Evolutionary conservation across 2,797 vertebrate species (phyloP), one percentile per base, ranked within the genome.

Genomic region (Pseudomugil gertrudae): DNA sequence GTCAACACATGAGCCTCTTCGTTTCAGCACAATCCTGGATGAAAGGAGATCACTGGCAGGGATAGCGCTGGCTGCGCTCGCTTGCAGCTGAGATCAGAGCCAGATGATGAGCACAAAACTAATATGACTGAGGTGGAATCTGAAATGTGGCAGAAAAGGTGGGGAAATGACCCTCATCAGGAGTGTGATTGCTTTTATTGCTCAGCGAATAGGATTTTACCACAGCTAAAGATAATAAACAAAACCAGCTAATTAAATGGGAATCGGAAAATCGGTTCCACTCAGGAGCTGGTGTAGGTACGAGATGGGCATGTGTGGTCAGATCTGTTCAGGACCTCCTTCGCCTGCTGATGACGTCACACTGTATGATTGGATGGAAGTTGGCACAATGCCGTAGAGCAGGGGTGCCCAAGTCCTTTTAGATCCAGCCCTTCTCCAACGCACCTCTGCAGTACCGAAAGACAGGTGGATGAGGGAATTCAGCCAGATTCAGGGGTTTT

Each of bases 1-100:
- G 83, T 87, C 81, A 83, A 73, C 64, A 78, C 13, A 11, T 5
- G 5, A 59, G 62, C 55, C 48, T 66, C 58, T 30, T 65, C 74
- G 11, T 63, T 36, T 71, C 45, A 19, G 67, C 38, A 17, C 14
- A 10, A 51, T 63, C 29, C 55, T 30, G 36, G 59, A 57, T 23
- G 38, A 79, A 63, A 74, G 36, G 72, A 75, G 69, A 61, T 79
- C 67, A 64, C 69, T 17, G 38, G 66, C 66, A 59, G 63, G 26
- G 30, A 13, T 21, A 5, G 10, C 0, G 38, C 43, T 51, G 35
- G 65, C 76, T 61, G 53, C 1, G 8, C 68, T 74, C 55, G 19
- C 56, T 32, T 50, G 71, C 59, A 43, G 53, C 17, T 57, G 48
- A 72, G 55, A 79, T 66, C 72, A 67, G 77, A 53, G 57, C 72